A percentile compares a stretch with the other conserved stretches of the same genome.
phyloP scores from a whole-genome alignment of 2,113 vertebrate species.

The Castor canadensis region DNA sequence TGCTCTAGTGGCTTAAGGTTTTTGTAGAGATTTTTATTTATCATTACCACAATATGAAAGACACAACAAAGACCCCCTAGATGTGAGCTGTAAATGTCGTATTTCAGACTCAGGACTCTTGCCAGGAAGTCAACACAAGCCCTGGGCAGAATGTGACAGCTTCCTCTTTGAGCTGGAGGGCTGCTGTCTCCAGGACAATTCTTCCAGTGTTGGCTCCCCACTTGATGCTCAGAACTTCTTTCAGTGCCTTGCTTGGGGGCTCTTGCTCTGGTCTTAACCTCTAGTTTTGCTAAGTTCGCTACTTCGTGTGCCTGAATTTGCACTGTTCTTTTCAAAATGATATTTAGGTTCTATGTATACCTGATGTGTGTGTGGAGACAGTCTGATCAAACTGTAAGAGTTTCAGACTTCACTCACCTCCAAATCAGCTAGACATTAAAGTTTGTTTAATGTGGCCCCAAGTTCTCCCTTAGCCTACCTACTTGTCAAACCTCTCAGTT shows the following conservation, averaged over 20 bases:
- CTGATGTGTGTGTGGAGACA: background rate
- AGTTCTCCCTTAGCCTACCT: background rate
- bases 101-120: background rate
- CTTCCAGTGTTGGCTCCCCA: too few relatives aligned
- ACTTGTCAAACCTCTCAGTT: background rate
- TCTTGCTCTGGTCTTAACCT: background rate
- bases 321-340: conserved; percentile 8
- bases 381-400: background rate
- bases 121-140: background rate
- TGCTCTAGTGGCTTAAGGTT: background rate
- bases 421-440: background rate
- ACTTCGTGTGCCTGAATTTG: background rate
- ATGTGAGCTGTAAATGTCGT: background rate
- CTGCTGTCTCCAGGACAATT: background rate
- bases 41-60: background rate
- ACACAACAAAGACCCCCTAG: background rate
- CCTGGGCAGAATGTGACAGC: background rate
- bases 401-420: background rate
- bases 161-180: background rate
- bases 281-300: background rate
- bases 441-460: background rate
- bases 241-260: background rate
- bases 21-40: background rate
- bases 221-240: background rate
- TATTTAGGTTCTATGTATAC: background rate